A percentile compares a stretch with the other conserved stretches of the same genome.
phyloP scores from a whole-genome alignment of 2,888 invertebrate species.

The Chaetogeoica ovagalla region DNA sequence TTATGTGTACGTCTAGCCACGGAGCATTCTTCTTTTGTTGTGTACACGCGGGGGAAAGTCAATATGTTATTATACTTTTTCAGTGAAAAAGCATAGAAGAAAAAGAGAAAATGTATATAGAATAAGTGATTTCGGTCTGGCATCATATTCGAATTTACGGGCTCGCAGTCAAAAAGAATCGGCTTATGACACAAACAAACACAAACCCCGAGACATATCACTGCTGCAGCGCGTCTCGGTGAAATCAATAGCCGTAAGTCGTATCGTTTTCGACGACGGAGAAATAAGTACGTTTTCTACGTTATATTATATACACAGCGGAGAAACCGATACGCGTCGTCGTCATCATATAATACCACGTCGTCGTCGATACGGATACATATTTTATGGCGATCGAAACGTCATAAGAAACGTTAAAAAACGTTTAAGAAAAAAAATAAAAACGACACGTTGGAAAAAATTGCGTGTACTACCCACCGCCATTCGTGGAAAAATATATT shows the following conservation, averaged over 20 bases:
- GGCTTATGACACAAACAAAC: conserved; percentile 19
- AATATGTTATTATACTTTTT: not conserved
- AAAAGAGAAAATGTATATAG: not conserved
- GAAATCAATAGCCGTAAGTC: conserved; percentile 25
- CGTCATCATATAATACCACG: not conserved
- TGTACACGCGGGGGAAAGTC: not conserved
- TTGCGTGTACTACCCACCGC: not conserved
- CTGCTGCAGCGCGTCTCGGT: not conserved
- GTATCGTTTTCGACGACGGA: conserved; percentile 5
- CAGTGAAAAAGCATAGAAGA: not conserved
- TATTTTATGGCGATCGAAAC: not conserved
- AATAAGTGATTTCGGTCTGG: not conserved
- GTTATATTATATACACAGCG: not conserved
- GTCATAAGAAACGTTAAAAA: too few relatives aligned
- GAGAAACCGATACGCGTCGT: conserved; percentile 1
- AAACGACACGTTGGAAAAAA: not conserved
- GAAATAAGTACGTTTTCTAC: not conserved
- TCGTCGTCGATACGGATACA: not conserved
- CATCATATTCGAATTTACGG: conserved; percentile 11
- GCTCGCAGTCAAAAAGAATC: conserved; percentile 23
- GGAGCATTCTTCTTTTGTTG: too few relatives aligned
- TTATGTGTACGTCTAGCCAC: not conserved
- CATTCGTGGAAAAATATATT: not conserved
- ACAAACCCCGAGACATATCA: conserved; percentile 14
- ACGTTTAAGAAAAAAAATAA: too few relatives aligned